These are phyloP conservation scores for Rallus limicola DNA, from an alignment of 2,113 vertebrate genomes.

Conservation along the genomic window DNA sequence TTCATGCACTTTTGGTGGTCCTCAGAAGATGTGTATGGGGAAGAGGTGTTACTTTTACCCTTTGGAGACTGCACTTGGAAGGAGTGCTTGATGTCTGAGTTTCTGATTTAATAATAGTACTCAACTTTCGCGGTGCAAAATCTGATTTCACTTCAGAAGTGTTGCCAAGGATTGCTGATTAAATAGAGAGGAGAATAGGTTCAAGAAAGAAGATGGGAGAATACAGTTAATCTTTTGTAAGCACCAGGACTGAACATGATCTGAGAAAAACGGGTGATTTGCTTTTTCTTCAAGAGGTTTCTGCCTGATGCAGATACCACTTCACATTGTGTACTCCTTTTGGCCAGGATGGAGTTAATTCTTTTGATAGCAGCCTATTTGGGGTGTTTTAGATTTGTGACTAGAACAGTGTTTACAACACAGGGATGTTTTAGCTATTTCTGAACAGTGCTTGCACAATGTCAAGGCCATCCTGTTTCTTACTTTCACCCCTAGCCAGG, in stretches of 20 bases:
- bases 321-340: background rate
- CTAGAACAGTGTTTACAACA: background rate
- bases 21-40: background rate
- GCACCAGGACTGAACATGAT: background rate
- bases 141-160: background rate
- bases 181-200: background rate
- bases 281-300: background rate
- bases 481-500: rapidly evolving
- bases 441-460: background rate
- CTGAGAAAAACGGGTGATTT: background rate
- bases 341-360: background rate
- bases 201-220: background rate
- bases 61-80: background rate
- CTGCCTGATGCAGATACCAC: background rate
- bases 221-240: background rate
- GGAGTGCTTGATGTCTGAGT: background rate
- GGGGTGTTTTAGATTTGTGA: background rate
- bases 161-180: background rate
- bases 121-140: background rate
- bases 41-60: background rate
- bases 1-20: background rate
- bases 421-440: background rate
- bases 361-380: background rate
- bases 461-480: background rate
- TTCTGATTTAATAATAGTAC: background rate